Conservation (phyloP, 2,113 vertebrate species). For the Numida meleagris region DNA sequence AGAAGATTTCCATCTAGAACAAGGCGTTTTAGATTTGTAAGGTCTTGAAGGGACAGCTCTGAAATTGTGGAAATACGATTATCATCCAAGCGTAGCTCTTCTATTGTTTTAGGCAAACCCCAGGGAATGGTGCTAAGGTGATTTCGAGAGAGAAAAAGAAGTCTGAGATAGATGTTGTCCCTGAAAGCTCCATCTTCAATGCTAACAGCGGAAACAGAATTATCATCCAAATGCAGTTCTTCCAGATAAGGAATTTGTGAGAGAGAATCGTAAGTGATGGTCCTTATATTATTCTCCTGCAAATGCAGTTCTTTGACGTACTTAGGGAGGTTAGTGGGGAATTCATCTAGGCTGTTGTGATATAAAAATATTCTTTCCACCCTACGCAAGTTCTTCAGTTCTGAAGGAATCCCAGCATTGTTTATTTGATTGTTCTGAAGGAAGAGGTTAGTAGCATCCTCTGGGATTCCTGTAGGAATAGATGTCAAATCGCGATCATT, state of each 20-base stretch:
- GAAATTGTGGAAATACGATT: constrained; percentile 98
- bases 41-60: constrained; percentile 93
- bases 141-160: constrained; percentile 97
- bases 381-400: constrained; percentile 88
- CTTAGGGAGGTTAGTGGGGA: constrained; percentile 95
- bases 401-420: constrained; percentile 95
- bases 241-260: constrained; percentile 96
- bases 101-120: constrained; percentile 95
- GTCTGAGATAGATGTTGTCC: constrained; percentile 93
- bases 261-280: constrained; percentile 94
- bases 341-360: constrained; percentile 98
- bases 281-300: constrained; percentile 98
- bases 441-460: constrained; percentile 96
- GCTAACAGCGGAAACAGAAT: constrained; percentile 96
- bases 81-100: constrained; percentile 97
- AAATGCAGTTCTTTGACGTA: constrained; percentile 97
- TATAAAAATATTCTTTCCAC: constrained; percentile 99
- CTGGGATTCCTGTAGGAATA: constrained; percentile 93
- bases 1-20: constrained; percentile 97
- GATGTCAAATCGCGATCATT: constrained; percentile 97
- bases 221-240: constrained; percentile 98
- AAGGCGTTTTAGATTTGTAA: constrained; percentile 96
- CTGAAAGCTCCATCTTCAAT: constrained; percentile 97
- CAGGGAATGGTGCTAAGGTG: constrained; percentile 97
- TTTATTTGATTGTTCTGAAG: constrained; percentile 99